A percentile compares a stretch with the other conserved stretches of the same genome.
Evolutionary conservation across 2,797 vertebrate species (phyloP).

Genomic region (Epinephelus malabaricus): DNA sequence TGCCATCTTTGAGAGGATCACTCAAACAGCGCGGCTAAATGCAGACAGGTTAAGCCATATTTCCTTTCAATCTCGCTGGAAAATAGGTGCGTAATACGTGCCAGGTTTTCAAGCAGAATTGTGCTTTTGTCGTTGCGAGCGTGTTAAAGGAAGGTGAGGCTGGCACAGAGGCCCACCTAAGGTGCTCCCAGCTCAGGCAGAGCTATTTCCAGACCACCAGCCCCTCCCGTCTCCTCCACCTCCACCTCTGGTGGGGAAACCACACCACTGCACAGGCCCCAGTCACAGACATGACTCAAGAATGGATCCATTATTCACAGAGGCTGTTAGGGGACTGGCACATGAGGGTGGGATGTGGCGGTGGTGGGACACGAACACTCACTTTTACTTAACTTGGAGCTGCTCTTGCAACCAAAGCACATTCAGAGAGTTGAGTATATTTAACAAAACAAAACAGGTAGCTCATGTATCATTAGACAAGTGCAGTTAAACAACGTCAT

Average conservation of each 20-base stretch:
- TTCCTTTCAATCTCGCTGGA: constrained; percentile 37
- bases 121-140: constrained; percentile 47
- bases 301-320: constrained; percentile 87
- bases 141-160: constrained; percentile 62
- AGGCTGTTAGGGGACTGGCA: constrained; percentile 69
- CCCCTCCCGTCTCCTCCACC: constrained; percentile 69
- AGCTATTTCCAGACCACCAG: constrained; percentile 79
- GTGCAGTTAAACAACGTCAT: constrained; percentile 16
- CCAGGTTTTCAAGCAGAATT: constrained; percentile 37
- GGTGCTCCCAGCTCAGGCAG: constrained; percentile 65
- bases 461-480: constrained; percentile 30
- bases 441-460: constrained; percentile 38
- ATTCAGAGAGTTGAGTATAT: constrained; percentile 44
- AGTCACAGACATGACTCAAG: constrained; percentile 80
- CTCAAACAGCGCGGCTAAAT: constrained; percentile 31
- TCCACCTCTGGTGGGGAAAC: constrained; percentile 76
- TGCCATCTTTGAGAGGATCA: constrained; percentile 53
- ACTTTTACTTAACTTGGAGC: constrained; percentile 60
- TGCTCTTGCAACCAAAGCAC: constrained; percentile 54
- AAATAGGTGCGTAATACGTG: constrained; percentile 42
- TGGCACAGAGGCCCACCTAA: constrained; percentile 75
- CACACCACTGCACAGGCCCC: constrained; percentile 69
- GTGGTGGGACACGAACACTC: constrained; percentile 47
- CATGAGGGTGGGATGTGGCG: constrained; percentile 58
- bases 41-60: constrained; percentile 34